A percentile compares a stretch with the other conserved stretches of the same genome.
Conservation (phyloP, 2,888 invertebrate species). For the Podotricha telesiphe region DNA sequence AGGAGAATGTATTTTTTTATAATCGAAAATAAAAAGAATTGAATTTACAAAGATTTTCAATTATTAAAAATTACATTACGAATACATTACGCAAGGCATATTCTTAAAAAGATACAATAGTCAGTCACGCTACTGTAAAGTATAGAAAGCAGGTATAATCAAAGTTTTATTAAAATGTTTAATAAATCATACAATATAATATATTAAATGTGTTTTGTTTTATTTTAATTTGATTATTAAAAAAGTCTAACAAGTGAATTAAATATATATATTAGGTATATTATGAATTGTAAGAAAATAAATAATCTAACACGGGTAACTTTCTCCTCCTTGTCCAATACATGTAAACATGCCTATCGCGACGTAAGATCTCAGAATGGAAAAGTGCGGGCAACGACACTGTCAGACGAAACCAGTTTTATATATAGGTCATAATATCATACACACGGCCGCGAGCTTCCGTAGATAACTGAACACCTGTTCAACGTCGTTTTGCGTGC, state of each 20-base stretch:
- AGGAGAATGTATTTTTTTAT: too few relatives aligned
- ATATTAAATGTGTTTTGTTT: background rate
- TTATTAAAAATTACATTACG: background rate
- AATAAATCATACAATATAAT: background rate
- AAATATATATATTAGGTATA: conserved; percentile 12
- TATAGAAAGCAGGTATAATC: conserved; percentile 8
- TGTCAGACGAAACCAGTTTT: conserved; percentile 39
- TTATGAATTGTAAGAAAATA: conserved; percentile 7
- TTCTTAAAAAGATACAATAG: background rate
- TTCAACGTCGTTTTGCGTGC: conserved; percentile 17
- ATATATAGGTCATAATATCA: conserved; percentile 42
- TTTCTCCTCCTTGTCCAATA: conserved; percentile 38
- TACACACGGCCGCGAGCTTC: conserved; percentile 31
- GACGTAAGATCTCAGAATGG: conserved; percentile 37
- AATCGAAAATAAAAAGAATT: background rate
- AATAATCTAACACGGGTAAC: conserved; percentile 27
- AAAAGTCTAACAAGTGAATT: background rate
- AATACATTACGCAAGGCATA: background rate
- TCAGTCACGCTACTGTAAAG: conserved; percentile 7
- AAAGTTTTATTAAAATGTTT: background rate
- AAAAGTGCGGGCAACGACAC: conserved; percentile 41
- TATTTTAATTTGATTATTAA: background rate
- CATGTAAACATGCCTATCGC: conserved; percentile 38
- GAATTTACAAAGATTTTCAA: background rate
- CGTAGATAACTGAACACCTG: conserved; percentile 33